phyloP scores from a whole-genome alignment of 2,888 invertebrate genomes.

The Acrobasis suavella region DNA sequence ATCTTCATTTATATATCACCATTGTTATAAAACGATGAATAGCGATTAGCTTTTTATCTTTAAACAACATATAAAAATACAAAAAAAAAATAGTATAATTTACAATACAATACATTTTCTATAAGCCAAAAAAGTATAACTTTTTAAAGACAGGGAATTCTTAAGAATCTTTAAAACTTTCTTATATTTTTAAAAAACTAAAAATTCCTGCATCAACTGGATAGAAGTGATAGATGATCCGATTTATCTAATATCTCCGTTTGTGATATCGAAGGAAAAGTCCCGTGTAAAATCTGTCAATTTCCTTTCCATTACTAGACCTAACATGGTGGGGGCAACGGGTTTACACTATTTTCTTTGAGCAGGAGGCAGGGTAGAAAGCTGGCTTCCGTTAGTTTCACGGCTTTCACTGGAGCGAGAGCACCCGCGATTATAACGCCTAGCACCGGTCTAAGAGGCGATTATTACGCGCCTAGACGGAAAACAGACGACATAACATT shows the following conservation, averaged over 20 bases:
- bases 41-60: too few species aligned
- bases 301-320: slow-evolving; percentile 12
- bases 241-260: background rate
- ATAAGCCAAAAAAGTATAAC: too few species aligned
- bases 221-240: background rate
- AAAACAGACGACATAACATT: slow-evolving; percentile 24
- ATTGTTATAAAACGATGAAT: too few species aligned
- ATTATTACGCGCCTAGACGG: slow-evolving; percentile 8
- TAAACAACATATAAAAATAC: too few species aligned
- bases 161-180: too few species aligned
- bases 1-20: too few species aligned
- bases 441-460: slow-evolving; percentile 43
- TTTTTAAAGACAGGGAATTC: too few species aligned
- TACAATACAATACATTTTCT: too few species aligned
- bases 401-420: slow-evolving; percentile 68
- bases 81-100: too few species aligned
- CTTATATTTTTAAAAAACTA: too few species aligned
- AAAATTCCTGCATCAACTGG: background rate
- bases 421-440: slow-evolving; percentile 31
- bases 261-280: background rate
- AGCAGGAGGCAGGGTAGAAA: slow-evolving; percentile 74
- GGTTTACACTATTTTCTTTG: slow-evolving; percentile 47
- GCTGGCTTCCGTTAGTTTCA: slow-evolving; percentile 76
- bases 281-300: background rate
- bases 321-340: slow-evolving; percentile 16